A percentile compares a stretch with the other conserved stretches of the same genome.
Evolutionary conservation across 2,888 invertebrate species (phyloP).

Genomic region (Sepiola atlantica): DNA sequence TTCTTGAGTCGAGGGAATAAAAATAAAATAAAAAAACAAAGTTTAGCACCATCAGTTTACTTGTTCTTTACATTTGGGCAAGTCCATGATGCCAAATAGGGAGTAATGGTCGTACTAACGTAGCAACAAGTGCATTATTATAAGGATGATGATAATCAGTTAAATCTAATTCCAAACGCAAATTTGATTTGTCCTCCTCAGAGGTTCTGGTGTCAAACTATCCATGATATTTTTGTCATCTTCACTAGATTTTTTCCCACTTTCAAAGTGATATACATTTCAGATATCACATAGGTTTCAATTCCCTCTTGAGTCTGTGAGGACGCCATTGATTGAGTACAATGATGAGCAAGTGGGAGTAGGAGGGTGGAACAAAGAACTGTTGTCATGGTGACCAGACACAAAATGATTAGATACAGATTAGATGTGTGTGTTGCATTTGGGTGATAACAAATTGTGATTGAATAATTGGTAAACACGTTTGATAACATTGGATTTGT

Average conservation of each 20-base stretch:
- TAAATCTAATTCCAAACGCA: neutral
- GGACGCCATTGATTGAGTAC: neutral
- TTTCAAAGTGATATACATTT: neutral
- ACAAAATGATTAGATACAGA: neutral
- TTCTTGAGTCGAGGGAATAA: too few relatives aligned
- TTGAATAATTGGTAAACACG: too few relatives aligned
- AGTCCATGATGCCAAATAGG: too few relatives aligned
- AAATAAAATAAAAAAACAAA: too few relatives aligned
- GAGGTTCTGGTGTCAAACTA: neutral
- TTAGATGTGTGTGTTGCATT: neutral
- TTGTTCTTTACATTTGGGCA: too few relatives aligned
- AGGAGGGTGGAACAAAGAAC: neutral
- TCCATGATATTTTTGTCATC: neutral
- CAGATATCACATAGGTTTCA: neutral
- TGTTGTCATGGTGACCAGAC: neutral
- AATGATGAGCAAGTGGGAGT: too few relatives aligned
- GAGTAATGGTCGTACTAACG: too few relatives aligned
- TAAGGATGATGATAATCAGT: neutral
- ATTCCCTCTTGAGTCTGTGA: neutral
- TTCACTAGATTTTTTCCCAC: neutral
- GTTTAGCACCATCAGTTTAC: too few relatives aligned
- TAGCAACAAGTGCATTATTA: too few relatives aligned
- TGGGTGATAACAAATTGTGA: too few relatives aligned
- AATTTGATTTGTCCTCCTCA: neutral
- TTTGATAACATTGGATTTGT: neutral